A percentile compares a stretch with the other conserved stretches of the same genome.
Conservation (phyloP, 1,140 invertebrate species). For the Papilio aristodemus region DNA sequence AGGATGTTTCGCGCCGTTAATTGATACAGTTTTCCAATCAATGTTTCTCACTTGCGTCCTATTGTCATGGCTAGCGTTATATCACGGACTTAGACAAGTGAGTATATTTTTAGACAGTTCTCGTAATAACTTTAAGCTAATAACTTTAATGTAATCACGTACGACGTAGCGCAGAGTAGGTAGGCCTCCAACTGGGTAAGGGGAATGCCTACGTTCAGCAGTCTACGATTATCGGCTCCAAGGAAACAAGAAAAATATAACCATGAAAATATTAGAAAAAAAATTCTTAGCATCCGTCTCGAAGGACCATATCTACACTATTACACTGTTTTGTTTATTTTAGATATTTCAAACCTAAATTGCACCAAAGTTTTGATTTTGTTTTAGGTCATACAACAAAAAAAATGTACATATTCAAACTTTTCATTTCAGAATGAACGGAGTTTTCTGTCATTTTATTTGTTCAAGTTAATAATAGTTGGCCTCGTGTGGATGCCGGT, state of each 20-base stretch:
- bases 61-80: conserved; percentile 96
- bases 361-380: background rate
- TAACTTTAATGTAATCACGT: too few species aligned
- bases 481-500: conserved; percentile 93
- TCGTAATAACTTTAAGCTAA: too few species aligned
- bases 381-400: background rate
- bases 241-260: too few species aligned
- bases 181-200: too few species aligned
- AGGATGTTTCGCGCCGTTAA: conserved; percentile 93
- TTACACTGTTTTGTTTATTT: background rate
- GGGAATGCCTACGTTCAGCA: too few species aligned
- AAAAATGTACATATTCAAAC: conserved; percentile 3
- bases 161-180: too few species aligned
- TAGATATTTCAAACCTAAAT: background rate
- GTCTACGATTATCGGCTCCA: too few species aligned
- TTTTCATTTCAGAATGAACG: conserved; percentile 89
- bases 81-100: conserved; percentile 96
- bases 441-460: conserved; percentile 91
- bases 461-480: conserved; percentile 94
- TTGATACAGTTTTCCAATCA: conserved; percentile 94
- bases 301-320: background rate
- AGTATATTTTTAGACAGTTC: background rate
- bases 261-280: background rate
- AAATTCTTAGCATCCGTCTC: conserved; percentile 2
- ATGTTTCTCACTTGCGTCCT: conserved; percentile 93